Conservation (phyloP, 2,797 vertebrate genomes). For the Antrozous pallidus region DNA sequence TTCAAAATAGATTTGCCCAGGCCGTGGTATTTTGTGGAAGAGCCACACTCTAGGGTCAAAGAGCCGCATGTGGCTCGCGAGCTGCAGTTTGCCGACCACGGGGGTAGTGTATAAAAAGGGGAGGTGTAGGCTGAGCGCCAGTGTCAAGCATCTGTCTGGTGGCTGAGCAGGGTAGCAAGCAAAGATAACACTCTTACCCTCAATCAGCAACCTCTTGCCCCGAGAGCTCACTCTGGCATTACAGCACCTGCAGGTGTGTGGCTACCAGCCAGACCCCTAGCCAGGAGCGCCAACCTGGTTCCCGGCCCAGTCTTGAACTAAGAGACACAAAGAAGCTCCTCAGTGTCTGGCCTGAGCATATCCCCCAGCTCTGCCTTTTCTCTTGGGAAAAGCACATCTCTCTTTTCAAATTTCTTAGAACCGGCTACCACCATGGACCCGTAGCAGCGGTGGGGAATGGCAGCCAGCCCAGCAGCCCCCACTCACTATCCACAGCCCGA, state of each 20-base stretch:
- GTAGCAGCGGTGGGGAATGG: slow-evolving; percentile 22
- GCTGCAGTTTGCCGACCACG: too few species aligned
- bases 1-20: too few species aligned
- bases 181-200: slow-evolving; percentile 74
- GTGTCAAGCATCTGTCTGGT: slow-evolving; percentile 41
- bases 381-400: slow-evolving; percentile 1
- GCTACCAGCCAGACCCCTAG: slow-evolving; percentile 70
- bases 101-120: slow-evolving; percentile 55
- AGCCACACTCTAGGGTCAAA: too few species aligned
- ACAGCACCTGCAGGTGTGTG: slow-evolving; percentile 80
- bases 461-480: slow-evolving; percentile 79
- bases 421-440: not conserved
- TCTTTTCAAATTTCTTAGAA: slow-evolving; percentile 31
- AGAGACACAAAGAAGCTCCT: slow-evolving; percentile 25
- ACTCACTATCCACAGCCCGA: slow-evolving; percentile 76
- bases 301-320: not conserved
- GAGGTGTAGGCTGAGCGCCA: slow-evolving; percentile 47
- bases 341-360: not conserved
- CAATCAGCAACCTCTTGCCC: slow-evolving; percentile 75
- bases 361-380: slow-evolving; percentile 24
- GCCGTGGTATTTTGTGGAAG: too few species aligned
- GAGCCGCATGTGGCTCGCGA: too few species aligned
- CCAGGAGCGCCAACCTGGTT: slow-evolving; percentile 12
- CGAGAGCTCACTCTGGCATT: slow-evolving; percentile 74
- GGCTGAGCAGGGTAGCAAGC: slow-evolving; percentile 70